A percentile compares a stretch with the other conserved stretches of the same genome.
phyloP scores from a whole-genome alignment of 2,797 vertebrate species.

The Syndactyla subalaris region DNA sequence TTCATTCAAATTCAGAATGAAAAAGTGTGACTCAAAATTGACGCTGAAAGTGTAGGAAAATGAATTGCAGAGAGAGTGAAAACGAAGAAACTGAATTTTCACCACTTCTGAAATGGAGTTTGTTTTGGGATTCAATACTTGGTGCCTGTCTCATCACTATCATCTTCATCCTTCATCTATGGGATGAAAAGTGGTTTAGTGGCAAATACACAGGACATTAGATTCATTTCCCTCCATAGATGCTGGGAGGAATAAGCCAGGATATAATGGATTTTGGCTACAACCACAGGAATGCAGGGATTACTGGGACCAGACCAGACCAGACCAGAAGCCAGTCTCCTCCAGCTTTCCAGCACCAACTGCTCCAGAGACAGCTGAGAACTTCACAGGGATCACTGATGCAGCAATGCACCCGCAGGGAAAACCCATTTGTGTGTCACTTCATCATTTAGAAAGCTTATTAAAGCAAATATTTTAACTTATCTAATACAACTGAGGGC shows the following conservation, averaged over 20 bases:
- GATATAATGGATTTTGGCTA: not conserved
- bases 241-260: not conserved
- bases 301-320: not conserved
- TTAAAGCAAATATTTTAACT: not conserved
- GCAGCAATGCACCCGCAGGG: not conserved
- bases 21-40: slow-evolving; percentile 5
- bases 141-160: not conserved
- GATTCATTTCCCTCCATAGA: not conserved
- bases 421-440: not conserved
- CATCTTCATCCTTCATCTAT: not conserved
- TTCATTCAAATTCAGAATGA: slow-evolving; percentile 41
- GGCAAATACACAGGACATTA: not conserved
- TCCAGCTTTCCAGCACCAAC: not conserved
- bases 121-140: not conserved
- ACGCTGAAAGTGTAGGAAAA: not conserved
- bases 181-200: not conserved
- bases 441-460: not conserved
- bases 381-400: not conserved
- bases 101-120: not conserved
- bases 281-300: not conserved
- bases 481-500: not conserved
- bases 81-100: not conserved
- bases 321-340: not conserved
- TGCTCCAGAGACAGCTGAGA: not conserved
- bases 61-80: not conserved